Evolutionary conservation across 2,888 invertebrate genomes (phyloP), one percentile per base, ranked within the genome.

Genomic region (Drosophila dives): DNA sequence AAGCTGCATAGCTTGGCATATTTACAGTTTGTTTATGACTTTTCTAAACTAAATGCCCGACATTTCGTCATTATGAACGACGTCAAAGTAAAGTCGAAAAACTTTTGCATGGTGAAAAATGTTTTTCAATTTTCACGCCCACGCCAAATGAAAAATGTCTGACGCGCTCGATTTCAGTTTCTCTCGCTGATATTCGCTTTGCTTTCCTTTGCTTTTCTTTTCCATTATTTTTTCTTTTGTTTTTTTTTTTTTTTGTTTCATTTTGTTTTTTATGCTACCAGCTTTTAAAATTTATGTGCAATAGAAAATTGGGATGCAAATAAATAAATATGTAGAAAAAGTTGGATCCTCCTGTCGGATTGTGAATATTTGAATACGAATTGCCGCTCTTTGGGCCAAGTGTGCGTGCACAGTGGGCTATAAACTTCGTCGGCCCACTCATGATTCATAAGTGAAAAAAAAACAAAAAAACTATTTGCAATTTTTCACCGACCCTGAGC

Each of bases 51-150:
- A 73, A 81, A 81, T 70, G 67, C 75, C 73, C 62, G 78, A 60
- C 72, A 64, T 86, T 84, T 85, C 84, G 84, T 85, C 84, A 85
- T 84, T 86, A 83, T 77, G 60, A 81, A 84, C 86, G 86, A 85
- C 84, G 84, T 85, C 84, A 84, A 81, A 79, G 79, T 69, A 66
- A 45, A 63, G 74, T 64, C 64, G 62, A 65, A 50, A 60, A 84
- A 77, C 72, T 76, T 86, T 86, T 51, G 84, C 84, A 83, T 79
- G 63, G 71, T 77, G 77, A 84, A 85, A 85, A 85, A 83, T 86
- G 86, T 85, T 85, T 86, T 85, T 85, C 66, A 75, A 85, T 83
- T 85, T 83, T 59, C n/a, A 54, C 86, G 79, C 86, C 86, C 79
- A 86, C 86, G 74, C 86, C 55, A 40, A 49, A 50, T 58, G 33